phyloP scores from a whole-genome alignment of 2,888 invertebrate species.

The Drosophila siamana region DNA sequence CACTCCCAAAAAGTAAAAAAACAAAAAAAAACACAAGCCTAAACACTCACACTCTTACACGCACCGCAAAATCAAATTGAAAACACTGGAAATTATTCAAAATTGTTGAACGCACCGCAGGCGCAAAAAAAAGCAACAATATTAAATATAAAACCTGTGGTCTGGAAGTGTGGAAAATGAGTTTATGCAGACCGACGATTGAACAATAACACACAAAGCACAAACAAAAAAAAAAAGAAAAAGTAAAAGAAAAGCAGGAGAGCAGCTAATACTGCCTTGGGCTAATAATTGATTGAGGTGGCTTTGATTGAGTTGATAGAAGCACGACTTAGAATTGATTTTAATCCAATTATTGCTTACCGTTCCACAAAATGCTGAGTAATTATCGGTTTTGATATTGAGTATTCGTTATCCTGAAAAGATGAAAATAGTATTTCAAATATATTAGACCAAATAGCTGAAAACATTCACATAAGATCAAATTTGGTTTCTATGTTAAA shows the following conservation, averaged over 20 bases:
- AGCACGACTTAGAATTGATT: conserved; percentile 13
- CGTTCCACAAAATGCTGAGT: conserved; percentile 2
- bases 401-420: conserved; percentile 16
- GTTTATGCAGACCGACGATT: conserved; percentile 6
- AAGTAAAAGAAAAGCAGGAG: background rate
- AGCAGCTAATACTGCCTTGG: conserved; percentile 1
- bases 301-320: conserved; percentile 20
- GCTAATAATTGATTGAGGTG: conserved; percentile 19
- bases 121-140: background rate
- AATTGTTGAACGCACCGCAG: conserved; percentile 20
- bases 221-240: too few species aligned
- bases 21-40: too few species aligned
- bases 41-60: background rate
- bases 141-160: background rate
- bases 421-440: background rate
- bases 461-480: too few species aligned
- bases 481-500: too few species aligned
- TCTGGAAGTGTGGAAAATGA: conserved; percentile 11
- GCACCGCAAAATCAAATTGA: conserved; percentile 44
- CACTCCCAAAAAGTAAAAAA: background rate
- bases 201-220: conserved; percentile 1
- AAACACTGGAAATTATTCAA: conserved; percentile 31
- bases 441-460: too few species aligned
- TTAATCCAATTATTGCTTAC: conserved; percentile 7
- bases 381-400: background rate